Conservation (phyloP, 2,888 invertebrate species). For the Gymnoscelis rufifasciata region DNA sequence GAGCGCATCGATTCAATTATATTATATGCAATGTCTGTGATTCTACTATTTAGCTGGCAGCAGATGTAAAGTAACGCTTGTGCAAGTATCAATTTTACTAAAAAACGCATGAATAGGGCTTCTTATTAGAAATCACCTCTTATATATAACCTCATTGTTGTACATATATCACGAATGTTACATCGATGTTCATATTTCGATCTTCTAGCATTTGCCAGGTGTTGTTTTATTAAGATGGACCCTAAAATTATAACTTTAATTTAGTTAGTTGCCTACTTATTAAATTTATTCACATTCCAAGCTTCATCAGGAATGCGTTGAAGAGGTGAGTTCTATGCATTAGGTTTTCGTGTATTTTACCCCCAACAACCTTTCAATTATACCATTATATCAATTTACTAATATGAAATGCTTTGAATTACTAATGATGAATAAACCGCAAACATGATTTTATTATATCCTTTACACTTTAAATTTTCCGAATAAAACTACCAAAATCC, state of each 20-base stretch:
- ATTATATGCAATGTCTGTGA: neutral
- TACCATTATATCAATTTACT: constrained; percentile 22
- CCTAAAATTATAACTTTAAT: constrained; percentile 15
- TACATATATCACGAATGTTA: constrained; percentile 61
- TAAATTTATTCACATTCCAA: constrained; percentile 29
- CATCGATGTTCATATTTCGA: constrained; percentile 48
- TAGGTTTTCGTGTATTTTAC: constrained; percentile 31
- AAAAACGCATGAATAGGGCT: constrained; percentile 53
- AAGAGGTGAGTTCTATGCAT: constrained; percentile 71
- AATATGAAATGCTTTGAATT: constrained; percentile 2
- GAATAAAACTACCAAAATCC: constrained; percentile 25
- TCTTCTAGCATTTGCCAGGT: constrained; percentile 84
- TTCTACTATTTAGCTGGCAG: constrained; percentile 20
- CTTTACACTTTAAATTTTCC: neutral
- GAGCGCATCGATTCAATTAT: too few relatives aligned
- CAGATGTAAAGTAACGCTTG: constrained; percentile 47
- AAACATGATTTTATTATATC: neutral
- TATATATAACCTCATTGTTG: constrained; percentile 59
- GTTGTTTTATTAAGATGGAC: constrained; percentile 62
- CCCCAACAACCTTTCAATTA: constrained; percentile 10
- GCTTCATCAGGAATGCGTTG: constrained; percentile 43
- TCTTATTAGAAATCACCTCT: constrained; percentile 64
- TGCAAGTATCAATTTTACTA: constrained; percentile 48
- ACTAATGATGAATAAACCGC: neutral
- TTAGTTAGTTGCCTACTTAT: constrained; percentile 11